Evolutionary conservation across 2,888 invertebrate species (phyloP), one percentile per base, ranked within the genome.

Genomic region (Macrosiphum euphorbiae): DNA sequence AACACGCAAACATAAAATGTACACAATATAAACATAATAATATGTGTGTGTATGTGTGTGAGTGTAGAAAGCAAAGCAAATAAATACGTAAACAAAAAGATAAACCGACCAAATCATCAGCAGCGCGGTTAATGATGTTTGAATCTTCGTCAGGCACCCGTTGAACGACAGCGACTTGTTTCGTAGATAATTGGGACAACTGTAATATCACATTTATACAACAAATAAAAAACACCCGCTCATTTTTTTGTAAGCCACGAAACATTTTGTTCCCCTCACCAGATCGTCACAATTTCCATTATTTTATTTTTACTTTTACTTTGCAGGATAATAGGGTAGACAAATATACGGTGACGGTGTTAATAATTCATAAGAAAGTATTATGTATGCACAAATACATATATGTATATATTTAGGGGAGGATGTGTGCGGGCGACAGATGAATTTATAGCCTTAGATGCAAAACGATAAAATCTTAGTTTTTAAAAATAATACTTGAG

Each of bases 101-200:
- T 86, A 35, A 87, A 94, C 94, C 94, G 90, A 94, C 94, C 94
- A 94, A 90, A 90, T 86, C 41, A 87, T 94, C 90, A 90, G 94
- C 86, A 41, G 90, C 35, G 58, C 90, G 86, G 52, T 44, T 90
- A 87, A 94, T 44, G 90, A 90, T 86, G 67, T 52, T 94, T 58
- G 90, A 41, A 50, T 90, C 94, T 67, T 90, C 67, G 11, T 90
- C 90, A 1, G 90, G 94, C 61, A 55, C 44, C 35, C 28, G 47
- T 55, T 90, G 88, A 41, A 50, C n/a, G 94, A 52, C 44, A 28
- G 41, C 41, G 13, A 28, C 84, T 94, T 94, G 90, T 94, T 94
- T 94, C 52, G 52, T 67, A 44, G 90, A 67, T 67, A 94, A 94
- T 67, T 94, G 94, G 86, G 94, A 94, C 50, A 94, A 90, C 94